Base-by-base conservation (phyloP, 1,140 invertebrate genomes). In the Galleria mellonella region DNA sequence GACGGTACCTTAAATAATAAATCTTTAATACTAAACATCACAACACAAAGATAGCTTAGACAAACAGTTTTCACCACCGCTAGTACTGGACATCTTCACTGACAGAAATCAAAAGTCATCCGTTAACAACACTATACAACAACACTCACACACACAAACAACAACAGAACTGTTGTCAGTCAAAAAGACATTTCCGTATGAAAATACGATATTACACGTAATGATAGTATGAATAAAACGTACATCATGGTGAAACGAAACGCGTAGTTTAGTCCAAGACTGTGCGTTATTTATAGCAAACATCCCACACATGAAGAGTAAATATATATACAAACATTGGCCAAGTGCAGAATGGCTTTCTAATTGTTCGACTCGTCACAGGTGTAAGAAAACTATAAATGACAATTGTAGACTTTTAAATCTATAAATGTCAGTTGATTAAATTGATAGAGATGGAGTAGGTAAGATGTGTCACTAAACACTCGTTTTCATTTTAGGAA, bases 261-360 rank as follows among this genome's bases (percentile, higher is more conserved):
- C 14, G 12, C 17, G 35, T 17, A 17, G 35, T 37, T 15, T 9
- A n/a, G 10, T 13, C 13, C 7, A 37, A 15, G 57, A 62, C 59
- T 63, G 62, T 62, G 62, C 61, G 62, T 66, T 83, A 83, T 78
- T 75, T 73, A 72, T 83, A 83, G 74, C 74, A 62, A 74, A 51
- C 72, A 65, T 69, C 69, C 75, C 72, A 79, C 72, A 65, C 72
- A 65, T 82, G 67, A 72, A 66, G 59, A 51, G 58, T 64, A 55
- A 53, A 62, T 51, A 47, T 58, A 60, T 54, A 67, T 62, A 49
- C 44, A 46, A 45, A 31, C 32, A 43, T 35, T 15, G 17, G 32
- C 13, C 14, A 23, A 23, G 17, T 23, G 6, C 17, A 23, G 17
- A 23, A 23, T 23, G 6, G 35, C 6, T 37, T 37, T 17, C 10